Percentiles rank a stretch among this genome's conserved stretches.
Conservation (phyloP, 1,140 invertebrate genomes). For the Neuroterus valhalla region DNA sequence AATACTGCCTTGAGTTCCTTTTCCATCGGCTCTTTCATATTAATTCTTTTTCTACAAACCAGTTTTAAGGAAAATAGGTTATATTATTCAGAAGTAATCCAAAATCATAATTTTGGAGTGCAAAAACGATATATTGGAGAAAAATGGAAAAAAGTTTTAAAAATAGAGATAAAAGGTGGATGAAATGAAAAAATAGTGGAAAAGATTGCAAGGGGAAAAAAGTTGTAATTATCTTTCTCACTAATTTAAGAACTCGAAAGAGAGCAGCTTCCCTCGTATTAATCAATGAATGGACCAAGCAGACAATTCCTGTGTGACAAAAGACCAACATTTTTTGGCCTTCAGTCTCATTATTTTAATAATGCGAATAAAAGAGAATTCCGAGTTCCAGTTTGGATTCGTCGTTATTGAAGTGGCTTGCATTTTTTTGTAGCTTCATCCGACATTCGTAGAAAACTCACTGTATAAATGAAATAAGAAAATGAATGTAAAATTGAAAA, state of each 20-base stretch:
- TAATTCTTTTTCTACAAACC: too few relatives aligned
- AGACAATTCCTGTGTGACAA: slow-evolving; percentile 72
- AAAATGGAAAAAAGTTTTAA: too few relatives aligned
- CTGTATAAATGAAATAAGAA: neutral
- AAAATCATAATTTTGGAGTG: too few relatives aligned
- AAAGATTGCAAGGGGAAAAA: too few relatives aligned
- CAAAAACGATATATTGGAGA: too few relatives aligned
- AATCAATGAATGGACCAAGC: slow-evolving; percentile 73
- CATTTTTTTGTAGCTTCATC: slow-evolving; percentile 2
- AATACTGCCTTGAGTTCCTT: neutral
- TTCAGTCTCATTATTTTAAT: slow-evolving; percentile 74
- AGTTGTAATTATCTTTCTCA: slow-evolving; percentile 13
- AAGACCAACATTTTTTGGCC: slow-evolving; percentile 70
- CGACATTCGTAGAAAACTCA: neutral
- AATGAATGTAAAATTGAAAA: too few relatives aligned
- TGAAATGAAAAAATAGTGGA: too few relatives aligned
- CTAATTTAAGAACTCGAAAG: slow-evolving; percentile 10
- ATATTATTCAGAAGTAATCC: too few relatives aligned
- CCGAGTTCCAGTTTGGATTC: slow-evolving; percentile 44
- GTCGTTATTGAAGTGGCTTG: slow-evolving; percentile 11
- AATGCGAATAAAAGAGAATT: slow-evolving; percentile 73
- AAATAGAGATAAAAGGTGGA: too few relatives aligned
- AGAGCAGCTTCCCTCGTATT: slow-evolving; percentile 55
- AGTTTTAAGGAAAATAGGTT: too few relatives aligned
- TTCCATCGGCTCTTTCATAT: too few relatives aligned